A percentile compares a stretch with the other conserved stretches of the same genome.
Evolutionary conservation across 2,113 vertebrate genomes (phyloP).

Genomic region (Microcebus jonahi): DNA sequence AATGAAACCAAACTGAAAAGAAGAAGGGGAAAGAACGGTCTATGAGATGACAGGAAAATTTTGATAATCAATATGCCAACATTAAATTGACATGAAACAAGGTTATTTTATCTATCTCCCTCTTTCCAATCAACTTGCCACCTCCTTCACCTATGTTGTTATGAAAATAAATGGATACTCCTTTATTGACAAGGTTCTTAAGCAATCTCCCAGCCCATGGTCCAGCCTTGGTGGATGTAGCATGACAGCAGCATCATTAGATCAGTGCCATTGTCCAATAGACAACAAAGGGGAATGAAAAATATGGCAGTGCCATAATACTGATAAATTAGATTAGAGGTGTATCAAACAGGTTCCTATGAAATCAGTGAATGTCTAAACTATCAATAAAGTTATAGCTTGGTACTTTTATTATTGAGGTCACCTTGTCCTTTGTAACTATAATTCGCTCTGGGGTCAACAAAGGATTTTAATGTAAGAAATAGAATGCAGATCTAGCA

Average conservation of each 20-base stretch:
- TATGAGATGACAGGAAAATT: background rate
- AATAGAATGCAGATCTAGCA: background rate
- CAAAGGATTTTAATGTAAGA: background rate
- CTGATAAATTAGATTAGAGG: background rate
- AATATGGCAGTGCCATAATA: background rate
- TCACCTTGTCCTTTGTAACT: background rate
- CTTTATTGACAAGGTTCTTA: background rate
- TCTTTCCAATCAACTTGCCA: background rate
- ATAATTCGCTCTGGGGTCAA: background rate
- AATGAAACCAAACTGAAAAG: background rate
- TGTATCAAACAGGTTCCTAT: background rate
- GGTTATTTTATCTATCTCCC: background rate
- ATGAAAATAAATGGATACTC: background rate
- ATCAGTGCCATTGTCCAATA: background rate
- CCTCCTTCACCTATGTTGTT: background rate
- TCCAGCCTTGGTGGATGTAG: background rate
- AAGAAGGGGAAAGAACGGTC: background rate
- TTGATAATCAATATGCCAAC: background rate
- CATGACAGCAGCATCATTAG: background rate
- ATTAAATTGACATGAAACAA: background rate
- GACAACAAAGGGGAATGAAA: background rate
- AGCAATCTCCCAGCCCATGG: background rate
- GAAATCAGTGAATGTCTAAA: background rate
- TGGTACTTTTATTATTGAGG: background rate
- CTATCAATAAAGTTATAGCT: background rate